Conservation (phyloP, 2,797 vertebrate species). For the Pangasius macronema region DNA sequence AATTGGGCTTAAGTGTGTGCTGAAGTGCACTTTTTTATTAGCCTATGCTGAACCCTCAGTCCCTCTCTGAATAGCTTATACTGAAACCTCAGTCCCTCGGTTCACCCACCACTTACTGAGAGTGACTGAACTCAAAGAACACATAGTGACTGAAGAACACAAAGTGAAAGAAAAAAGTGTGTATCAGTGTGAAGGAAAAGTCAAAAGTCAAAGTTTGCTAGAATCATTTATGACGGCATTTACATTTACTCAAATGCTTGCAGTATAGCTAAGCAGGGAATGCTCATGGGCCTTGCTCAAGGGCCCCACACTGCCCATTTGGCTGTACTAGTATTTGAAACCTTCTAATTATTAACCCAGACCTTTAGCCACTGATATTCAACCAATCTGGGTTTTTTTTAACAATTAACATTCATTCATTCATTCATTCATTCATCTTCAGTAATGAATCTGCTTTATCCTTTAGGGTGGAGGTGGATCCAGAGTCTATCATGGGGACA, state of each 20-base stretch:
- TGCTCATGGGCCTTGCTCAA: not conserved
- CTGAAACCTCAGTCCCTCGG: not conserved
- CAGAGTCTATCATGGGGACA: not conserved
- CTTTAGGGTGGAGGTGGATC: not conserved
- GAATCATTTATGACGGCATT: not conserved
- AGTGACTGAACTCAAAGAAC: not conserved
- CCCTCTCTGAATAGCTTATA: not conserved
- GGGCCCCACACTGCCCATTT: not conserved
- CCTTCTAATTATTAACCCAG: not conserved
- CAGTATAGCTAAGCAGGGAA: not conserved
- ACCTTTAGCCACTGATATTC: not conserved
- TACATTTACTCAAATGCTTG: not conserved
- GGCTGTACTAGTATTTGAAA: not conserved
- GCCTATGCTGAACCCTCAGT: not conserved
- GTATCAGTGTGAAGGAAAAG: constrained; percentile 63
- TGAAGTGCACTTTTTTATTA: constrained; percentile 5
- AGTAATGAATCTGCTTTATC: not conserved
- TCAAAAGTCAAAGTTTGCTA: not conserved
- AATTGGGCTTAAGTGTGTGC: constrained; percentile 4
- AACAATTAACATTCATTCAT: not conserved
- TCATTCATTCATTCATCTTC: not conserved
- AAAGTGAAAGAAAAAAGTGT: not conserved
- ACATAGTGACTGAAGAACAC: not conserved
- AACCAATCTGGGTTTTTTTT: not conserved
- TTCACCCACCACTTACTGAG: not conserved